These are phyloP conservation scores for Brachypterus glaber DNA, from an alignment of 2,888 invertebrate genomes.

Conservation along the genomic window DNA sequence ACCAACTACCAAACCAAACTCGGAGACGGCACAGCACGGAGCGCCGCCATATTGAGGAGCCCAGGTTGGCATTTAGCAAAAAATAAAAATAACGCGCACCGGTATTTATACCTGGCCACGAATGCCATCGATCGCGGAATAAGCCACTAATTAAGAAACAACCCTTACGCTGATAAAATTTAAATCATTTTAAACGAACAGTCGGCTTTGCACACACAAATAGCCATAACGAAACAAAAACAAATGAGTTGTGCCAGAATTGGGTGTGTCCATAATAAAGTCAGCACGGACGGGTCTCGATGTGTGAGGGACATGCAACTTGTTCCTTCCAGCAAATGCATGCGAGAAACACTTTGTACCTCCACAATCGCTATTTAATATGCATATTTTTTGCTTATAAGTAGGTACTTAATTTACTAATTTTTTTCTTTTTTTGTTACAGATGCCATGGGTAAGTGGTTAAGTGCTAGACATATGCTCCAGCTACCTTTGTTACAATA, in stretches of 20 bases:
- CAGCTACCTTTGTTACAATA: too few species aligned
- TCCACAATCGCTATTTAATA: too few species aligned
- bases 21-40: too few species aligned
- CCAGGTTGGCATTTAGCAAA: too few species aligned
- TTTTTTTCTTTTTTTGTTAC: conserved; percentile 51
- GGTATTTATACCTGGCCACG: too few species aligned
- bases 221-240: conserved; percentile 24
- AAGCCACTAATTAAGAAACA: conserved; percentile 26
- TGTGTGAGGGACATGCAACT: conserved; percentile 18
- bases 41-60: too few species aligned
- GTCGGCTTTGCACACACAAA: conserved; percentile 14
- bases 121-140: too few species aligned
- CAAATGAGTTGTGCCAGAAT: conserved; percentile 33
- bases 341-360: not conserved
- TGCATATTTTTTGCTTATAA: too few species aligned
- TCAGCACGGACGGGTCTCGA: conserved; percentile 21
- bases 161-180: conserved; percentile 24
- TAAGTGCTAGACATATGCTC: too few species aligned
- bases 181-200: conserved; percentile 20
- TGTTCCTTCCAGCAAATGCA: conserved; percentile 6
- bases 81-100: too few species aligned
- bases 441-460: conserved; percentile 73
- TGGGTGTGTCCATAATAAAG: conserved; percentile 32
- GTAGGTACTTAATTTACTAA: conserved; percentile 4
- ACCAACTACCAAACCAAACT: too few species aligned